Evolutionary conservation across 2,888 invertebrate species (phyloP).

Genomic region (Lycia hirtaria): DNA sequence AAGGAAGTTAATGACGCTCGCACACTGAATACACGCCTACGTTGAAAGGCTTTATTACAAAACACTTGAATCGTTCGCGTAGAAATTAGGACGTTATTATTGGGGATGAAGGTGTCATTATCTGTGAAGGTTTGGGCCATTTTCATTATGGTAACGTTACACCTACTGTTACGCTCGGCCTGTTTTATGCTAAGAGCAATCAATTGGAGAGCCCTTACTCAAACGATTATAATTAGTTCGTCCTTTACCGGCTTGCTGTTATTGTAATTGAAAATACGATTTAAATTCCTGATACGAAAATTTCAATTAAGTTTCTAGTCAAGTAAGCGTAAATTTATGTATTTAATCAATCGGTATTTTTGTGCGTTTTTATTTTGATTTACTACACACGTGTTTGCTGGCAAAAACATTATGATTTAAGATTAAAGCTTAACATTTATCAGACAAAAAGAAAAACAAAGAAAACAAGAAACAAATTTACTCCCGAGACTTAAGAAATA

Average conservation of each 20-base stretch:
- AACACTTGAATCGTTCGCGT: conserved; percentile 61
- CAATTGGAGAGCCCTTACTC: conserved; percentile 28
- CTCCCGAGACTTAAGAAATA: too few species aligned
- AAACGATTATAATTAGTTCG: conserved; percentile 28
- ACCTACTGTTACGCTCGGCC: conserved; percentile 20
- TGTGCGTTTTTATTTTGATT: not conserved
- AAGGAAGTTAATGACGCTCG: conserved; percentile 73
- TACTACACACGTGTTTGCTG: not conserved
- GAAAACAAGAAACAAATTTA: too few species aligned
- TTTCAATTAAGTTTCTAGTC: conserved; percentile 15
- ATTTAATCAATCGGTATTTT: not conserved
- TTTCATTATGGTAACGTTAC: conserved; percentile 28
- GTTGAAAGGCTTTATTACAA: conserved; percentile 66
- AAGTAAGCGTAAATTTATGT: conserved; percentile 9
- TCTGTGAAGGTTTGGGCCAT: conserved; percentile 24
- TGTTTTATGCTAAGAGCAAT: conserved; percentile 24
- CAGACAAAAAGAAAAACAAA: too few species aligned
- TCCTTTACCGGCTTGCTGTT: conserved; percentile 22
- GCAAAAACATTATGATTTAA: too few species aligned
- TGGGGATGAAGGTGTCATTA: conserved; percentile 31
- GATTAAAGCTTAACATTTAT: too few species aligned
- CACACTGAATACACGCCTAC: conserved; percentile 65
- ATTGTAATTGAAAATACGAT: conserved; percentile 27
- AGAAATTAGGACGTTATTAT: conserved; percentile 55
- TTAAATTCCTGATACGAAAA: conserved; percentile 1